Evolutionary conservation across 2,888 invertebrate genomes (phyloP).

Genomic region (Caenorhabditis macrosperma): DNA sequence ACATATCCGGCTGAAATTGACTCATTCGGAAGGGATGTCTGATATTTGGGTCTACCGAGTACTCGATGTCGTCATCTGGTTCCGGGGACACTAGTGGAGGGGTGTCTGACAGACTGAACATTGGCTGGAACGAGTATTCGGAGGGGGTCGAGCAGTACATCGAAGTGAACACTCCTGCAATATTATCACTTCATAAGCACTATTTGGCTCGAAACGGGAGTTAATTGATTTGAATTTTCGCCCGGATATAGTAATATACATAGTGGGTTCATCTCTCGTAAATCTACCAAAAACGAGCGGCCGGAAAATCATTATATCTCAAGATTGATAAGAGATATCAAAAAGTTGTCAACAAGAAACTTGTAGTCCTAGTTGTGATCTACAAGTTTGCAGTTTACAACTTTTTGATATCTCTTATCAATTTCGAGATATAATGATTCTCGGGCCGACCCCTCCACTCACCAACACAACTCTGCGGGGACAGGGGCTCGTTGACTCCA

Average conservation of each 20-base stretch:
- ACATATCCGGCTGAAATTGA: slow-evolving; percentile 42
- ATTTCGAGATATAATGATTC: too few species aligned
- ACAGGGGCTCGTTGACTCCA: slow-evolving; percentile 39
- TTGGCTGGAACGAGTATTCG: slow-evolving; percentile 56
- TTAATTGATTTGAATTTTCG: too few species aligned
- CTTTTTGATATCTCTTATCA: too few species aligned
- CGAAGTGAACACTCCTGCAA: slow-evolving; percentile 58
- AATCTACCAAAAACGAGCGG: too few species aligned
- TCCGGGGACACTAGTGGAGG: slow-evolving; percentile 56
- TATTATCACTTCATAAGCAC: background rate
- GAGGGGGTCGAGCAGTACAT: slow-evolving; percentile 54
- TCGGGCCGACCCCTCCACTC: background rate
- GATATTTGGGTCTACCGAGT: too few species aligned
- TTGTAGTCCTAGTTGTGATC: too few species aligned
- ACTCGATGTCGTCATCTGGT: slow-evolving; percentile 44
- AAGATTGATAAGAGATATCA: too few species aligned
- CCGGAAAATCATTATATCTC: too few species aligned
- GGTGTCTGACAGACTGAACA: slow-evolving; percentile 52
- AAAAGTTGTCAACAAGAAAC: too few species aligned
- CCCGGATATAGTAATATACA: too few species aligned
- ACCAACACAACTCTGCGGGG: slow-evolving; percentile 53
- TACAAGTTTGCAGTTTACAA: too few species aligned
- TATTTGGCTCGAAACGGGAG: background rate
- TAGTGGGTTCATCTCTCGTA: too few species aligned
- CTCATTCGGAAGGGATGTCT: background rate